Percentiles rank a stretch among this genome's conserved stretches.
phyloP scores from a whole-genome alignment of 35 echinoderm and acorn worm species.

The Heliocidaris tuberculata region DNA sequence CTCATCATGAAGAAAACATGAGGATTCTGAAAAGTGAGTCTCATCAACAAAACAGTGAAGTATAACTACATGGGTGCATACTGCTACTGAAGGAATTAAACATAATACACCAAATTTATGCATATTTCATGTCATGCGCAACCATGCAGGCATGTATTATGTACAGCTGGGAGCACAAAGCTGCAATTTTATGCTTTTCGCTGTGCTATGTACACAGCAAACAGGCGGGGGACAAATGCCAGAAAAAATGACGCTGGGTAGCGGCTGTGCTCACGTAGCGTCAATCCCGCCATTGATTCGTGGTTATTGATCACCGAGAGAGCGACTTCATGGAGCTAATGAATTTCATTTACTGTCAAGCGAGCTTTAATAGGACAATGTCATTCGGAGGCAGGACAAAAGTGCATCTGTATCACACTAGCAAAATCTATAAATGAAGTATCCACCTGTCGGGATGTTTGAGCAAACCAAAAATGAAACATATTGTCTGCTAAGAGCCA shows the following conservation, averaged over 20 bases:
- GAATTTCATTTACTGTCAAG: slow-evolving; percentile 13
- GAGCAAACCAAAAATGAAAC: background rate
- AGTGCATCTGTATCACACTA: background rate
- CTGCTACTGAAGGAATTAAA: background rate
- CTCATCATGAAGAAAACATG: too few relatives aligned
- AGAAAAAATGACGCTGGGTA: background rate
- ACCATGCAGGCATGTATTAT: background rate
- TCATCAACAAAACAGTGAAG: too few relatives aligned
- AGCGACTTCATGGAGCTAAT: background rate
- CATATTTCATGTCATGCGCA: background rate
- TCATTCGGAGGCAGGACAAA: background rate
- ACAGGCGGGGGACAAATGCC: background rate
- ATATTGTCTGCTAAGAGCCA: background rate
- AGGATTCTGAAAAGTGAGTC: too few relatives aligned
- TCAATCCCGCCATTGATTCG: background rate
- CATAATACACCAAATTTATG: background rate
- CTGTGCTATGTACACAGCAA: background rate
- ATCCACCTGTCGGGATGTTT: background rate
- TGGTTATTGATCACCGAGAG: background rate
- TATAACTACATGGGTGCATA: too few relatives aligned
- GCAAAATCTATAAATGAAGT: background rate
- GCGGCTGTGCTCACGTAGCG: background rate
- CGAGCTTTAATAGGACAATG: slow-evolving; percentile 1
- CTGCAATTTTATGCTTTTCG: background rate
- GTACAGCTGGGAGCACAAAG: background rate